Evolutionary conservation across 2,888 invertebrate species (phyloP).

Genomic region (Therioaphis trifolii): DNA sequence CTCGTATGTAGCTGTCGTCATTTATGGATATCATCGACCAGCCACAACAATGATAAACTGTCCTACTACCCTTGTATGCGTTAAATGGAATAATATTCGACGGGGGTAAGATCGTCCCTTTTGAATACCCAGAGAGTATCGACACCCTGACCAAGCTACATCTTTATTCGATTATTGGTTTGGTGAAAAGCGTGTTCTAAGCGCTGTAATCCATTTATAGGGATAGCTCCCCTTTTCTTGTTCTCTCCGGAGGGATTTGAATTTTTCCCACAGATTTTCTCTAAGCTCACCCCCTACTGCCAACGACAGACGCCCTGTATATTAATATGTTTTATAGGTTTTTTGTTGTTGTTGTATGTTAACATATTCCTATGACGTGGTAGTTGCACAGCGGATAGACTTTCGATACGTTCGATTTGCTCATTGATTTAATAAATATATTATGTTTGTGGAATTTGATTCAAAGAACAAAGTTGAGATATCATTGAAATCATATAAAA

Average conservation of each 20-base stretch:
- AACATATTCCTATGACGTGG: too few relatives aligned
- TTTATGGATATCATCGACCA: background rate
- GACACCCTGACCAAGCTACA: constrained; percentile 22
- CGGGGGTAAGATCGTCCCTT: constrained; percentile 8
- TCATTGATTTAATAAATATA: too few relatives aligned
- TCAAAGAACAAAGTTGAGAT: too few relatives aligned
- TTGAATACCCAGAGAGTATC: constrained; percentile 6
- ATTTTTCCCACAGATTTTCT: constrained; percentile 60
- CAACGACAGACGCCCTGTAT: background rate
- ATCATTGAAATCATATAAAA: too few relatives aligned
- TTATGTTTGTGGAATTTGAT: too few relatives aligned
- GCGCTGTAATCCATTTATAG: constrained; percentile 43
- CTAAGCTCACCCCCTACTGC: background rate
- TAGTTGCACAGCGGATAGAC: too few relatives aligned
- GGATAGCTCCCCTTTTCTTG: constrained; percentile 15
- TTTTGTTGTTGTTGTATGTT: too few relatives aligned
- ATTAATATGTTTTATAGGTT: background rate
- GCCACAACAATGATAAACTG: background rate
- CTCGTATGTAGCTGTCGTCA: background rate
- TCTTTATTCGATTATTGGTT: constrained; percentile 59
- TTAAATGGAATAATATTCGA: constrained; percentile 31
- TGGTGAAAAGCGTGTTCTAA: constrained; percentile 27
- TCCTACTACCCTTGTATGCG: background rate
- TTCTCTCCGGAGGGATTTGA: constrained; percentile 35
- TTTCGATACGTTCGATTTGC: too few relatives aligned